These are phyloP conservation scores for Megalurothrips usitatus DNA, from an alignment of 2,888 invertebrate species.

Conservation along the genomic window DNA sequence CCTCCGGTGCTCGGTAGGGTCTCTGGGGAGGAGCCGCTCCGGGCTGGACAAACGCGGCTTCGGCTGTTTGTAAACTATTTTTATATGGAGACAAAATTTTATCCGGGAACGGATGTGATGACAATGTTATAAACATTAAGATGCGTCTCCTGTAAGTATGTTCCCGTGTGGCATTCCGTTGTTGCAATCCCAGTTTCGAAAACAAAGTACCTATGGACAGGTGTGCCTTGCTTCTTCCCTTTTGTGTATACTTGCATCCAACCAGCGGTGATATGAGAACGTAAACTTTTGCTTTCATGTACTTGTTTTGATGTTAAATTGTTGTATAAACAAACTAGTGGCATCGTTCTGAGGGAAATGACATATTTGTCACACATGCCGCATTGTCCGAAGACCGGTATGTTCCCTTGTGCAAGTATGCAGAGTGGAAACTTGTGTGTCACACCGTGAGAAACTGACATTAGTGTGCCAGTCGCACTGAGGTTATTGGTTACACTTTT, in stretches of 20 bases:
- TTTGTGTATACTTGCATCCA: neutral
- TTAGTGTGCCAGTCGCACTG: neutral
- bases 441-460: conserved; percentile 13
- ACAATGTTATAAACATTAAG: neutral
- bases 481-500: conserved; percentile 6
- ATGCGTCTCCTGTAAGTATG: neutral
- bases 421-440: neutral
- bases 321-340: conserved; percentile 19
- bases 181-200: neutral
- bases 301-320: conserved; percentile 25
- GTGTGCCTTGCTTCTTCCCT: neutral
- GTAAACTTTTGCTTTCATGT: conserved; percentile 25
- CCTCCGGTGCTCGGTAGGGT: neutral
- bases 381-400: neutral
- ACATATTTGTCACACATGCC: neutral
- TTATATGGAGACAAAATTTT: neutral
- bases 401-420: neutral
- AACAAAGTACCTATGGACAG: neutral
- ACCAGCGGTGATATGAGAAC: conserved; percentile 8
- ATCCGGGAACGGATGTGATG: neutral
- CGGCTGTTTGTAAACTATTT: neutral
- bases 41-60: neutral
- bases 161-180: neutral
- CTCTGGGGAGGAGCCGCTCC: neutral
- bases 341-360: neutral